Evolutionary conservation across 2,888 invertebrate genomes (phyloP), one percentile per base, ranked within the genome.

Genomic region (Petrolisthes manimaculis): DNA sequence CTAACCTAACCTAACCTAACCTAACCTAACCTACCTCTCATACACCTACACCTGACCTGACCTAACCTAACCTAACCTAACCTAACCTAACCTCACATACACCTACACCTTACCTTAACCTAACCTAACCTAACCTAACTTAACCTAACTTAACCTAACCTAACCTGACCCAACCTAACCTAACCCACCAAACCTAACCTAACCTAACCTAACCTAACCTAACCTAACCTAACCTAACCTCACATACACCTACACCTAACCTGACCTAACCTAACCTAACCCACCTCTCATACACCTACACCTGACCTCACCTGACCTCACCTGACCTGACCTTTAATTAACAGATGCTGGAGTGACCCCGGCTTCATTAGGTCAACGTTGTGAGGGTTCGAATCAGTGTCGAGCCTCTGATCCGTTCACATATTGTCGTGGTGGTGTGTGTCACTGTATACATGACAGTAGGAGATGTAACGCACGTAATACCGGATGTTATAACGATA

Each of bases 401-500:
- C 95, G 95, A 92, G 94, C 95, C 91, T 95, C 97, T 8, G 97
- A 97, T 93, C 95, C 96, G 0, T 94, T 95, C 92, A 96, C 97
- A 0, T 94, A 95, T 86, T 97, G 97, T 93, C 93, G 95, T 54
- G 95, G 95, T 92, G 96, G 96, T 86, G 93, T 94, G 84, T 97
- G 97, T 92, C 97, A 97, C 92, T 97, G 97, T 92, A 93, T 95
- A 12, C 93, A 94, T 90, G 86, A 91, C 55, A 91, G 88, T 12
- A 74, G 89, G 0, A 81, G 89, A 12, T 97, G 97, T 93, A 95
- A 95, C 24, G 96, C 96, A 0, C 93, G 94, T 81, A 95, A 95
- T 92, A 95, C 95, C 86, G 97, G 97, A 77, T 97, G 97, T 92
- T 95, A 96, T 91, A 95, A 95, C 21, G 96, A 97, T 89, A 97